Percentiles rank a stretch among this genome's conserved stretches.
These are phyloP conservation scores for Chunga burmeisteri DNA, from an alignment of 2,113 vertebrate genomes.

Conservation along the genomic window DNA sequence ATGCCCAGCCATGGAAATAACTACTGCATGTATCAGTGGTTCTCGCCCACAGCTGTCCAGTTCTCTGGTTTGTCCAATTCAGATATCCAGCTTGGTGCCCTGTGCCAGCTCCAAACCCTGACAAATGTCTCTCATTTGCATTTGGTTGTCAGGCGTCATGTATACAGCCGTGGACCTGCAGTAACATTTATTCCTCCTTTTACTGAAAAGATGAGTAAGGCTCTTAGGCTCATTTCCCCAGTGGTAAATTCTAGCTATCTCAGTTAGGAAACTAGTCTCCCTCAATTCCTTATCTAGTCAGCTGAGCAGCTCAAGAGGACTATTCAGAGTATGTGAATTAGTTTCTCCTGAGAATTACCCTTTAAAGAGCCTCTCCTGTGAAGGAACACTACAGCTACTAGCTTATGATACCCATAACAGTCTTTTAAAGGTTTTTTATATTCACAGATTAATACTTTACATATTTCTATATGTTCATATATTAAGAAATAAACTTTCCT, in stretches of 20 bases:
- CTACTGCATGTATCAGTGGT: background rate
- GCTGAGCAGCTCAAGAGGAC: background rate
- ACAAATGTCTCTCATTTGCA: background rate
- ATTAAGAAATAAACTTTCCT: background rate
- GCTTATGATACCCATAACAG: background rate
- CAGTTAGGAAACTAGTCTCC: background rate
- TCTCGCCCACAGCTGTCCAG: background rate
- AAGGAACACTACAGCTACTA: background rate
- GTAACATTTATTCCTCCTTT: conserved; percentile 8
- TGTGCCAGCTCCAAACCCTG: background rate
- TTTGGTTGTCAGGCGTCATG: background rate
- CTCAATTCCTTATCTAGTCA: conserved; percentile 38
- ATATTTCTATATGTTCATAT: background rate
- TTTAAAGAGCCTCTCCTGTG: background rate
- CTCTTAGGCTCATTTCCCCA: conserved; percentile 22
- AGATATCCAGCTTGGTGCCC: background rate
- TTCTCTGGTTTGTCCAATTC: background rate
- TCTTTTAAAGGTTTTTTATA: background rate
- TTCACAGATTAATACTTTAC: background rate
- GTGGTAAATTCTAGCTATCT: conserved; percentile 10
- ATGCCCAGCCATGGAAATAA: background rate
- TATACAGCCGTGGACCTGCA: background rate
- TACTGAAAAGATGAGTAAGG: conserved; percentile 2
- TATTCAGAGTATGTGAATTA: background rate
- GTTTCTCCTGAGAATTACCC: background rate